Percentiles rank a stretch among this genome's conserved stretches.
phyloP scores from a whole-genome alignment of 2,888 invertebrate species.

The Subacronicta megacephala region DNA sequence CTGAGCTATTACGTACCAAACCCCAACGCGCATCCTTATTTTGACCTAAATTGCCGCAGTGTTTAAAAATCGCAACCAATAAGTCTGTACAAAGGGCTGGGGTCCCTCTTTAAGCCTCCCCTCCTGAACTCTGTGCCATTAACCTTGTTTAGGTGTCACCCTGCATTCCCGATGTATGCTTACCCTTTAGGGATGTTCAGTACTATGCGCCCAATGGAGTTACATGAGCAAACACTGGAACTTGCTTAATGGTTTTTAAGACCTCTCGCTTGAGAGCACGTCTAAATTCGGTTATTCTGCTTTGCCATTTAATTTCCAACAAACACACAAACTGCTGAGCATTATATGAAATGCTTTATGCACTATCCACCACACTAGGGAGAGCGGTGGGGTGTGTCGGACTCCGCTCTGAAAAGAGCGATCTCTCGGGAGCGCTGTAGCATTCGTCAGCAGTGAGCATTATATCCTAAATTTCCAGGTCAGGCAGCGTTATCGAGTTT shows the following conservation, averaged over 20 bases:
- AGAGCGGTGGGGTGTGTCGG: too few relatives aligned
- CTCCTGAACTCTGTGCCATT: constrained; percentile 68
- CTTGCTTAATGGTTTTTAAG: constrained; percentile 24
- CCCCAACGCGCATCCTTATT: neutral
- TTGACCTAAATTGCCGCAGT: constrained; percentile 35
- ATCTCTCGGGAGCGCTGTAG: too few relatives aligned
- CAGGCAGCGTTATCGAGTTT: neutral
- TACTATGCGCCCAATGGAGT: constrained; percentile 36
- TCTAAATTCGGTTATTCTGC: neutral
- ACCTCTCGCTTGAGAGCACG: constrained; percentile 12
- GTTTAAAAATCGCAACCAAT: constrained; percentile 63
- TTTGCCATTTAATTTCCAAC: constrained; percentile 1
- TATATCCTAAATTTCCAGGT: too few relatives aligned
- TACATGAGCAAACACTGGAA: constrained; percentile 25
- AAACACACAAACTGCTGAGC: too few relatives aligned
- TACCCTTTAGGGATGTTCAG: constrained; percentile 46
- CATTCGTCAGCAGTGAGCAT: too few relatives aligned
- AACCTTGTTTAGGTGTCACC: constrained; percentile 72
- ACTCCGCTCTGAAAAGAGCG: too few relatives aligned
- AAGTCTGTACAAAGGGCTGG: constrained; percentile 62
- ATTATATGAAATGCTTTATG: too few relatives aligned
- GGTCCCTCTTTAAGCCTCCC: constrained; percentile 51
- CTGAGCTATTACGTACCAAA: neutral
- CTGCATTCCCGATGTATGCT: constrained; percentile 55
- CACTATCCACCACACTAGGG: too few relatives aligned